These are phyloP conservation scores for Hanleya hanleyi DNA, from an alignment of 2,888 invertebrate genomes.

Conservation along the genomic window DNA sequence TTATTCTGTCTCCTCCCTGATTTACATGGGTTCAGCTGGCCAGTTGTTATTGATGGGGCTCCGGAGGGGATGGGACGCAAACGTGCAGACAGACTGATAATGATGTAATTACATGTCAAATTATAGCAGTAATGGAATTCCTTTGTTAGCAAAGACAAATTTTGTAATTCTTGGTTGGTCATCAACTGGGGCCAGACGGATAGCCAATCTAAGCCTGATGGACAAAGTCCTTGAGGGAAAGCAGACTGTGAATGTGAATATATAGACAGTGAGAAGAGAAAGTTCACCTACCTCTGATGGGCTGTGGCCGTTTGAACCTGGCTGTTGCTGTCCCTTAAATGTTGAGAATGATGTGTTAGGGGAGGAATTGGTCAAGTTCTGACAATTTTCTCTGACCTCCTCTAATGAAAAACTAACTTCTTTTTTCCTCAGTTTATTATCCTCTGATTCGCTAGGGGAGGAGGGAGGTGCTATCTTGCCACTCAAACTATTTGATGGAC, in stretches of 20 bases:
- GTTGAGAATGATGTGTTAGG: constrained; percentile 9
- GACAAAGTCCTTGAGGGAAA: too few species aligned
- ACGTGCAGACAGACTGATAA: not conserved
- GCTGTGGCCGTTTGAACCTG: not conserved
- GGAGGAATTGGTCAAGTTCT: not conserved
- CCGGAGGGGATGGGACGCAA: not conserved
- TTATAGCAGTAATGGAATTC: not conserved
- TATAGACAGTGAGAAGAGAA: too few species aligned
- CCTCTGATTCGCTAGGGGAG: not conserved
- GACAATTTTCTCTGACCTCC: not conserved
- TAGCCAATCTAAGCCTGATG: too few species aligned
- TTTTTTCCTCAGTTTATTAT: not conserved
- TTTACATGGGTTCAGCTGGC: too few species aligned
- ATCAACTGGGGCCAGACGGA: too few species aligned
- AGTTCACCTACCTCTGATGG: not conserved
- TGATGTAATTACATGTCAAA: not conserved
- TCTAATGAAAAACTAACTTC: constrained; percentile 10
- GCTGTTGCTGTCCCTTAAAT: constrained; percentile 5
- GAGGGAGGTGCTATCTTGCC: constrained; percentile 1
- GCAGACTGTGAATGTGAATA: too few species aligned
- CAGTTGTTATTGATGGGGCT: not conserved
- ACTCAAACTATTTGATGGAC: not conserved
- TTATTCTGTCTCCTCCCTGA: too few species aligned
- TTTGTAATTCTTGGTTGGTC: too few species aligned
- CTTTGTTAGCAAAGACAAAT: not conserved